A percentile compares a stretch with the other conserved stretches of the same genome.
Evolutionary conservation across 2,888 invertebrate genomes (phyloP).

Genomic region (Eupithecia pulchellata): DNA sequence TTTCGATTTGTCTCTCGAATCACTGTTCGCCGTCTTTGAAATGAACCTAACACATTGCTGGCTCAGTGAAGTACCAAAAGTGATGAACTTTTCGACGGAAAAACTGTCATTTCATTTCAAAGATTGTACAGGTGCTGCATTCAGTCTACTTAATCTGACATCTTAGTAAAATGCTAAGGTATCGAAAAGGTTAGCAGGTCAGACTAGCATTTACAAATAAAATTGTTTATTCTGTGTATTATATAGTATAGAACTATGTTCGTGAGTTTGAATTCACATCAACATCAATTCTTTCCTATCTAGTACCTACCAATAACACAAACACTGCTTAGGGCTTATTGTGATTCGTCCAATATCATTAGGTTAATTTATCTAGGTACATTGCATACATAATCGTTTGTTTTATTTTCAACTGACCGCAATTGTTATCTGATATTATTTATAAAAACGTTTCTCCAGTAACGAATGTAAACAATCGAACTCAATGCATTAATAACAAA

Average conservation of each 20-base stretch:
- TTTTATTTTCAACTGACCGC: not conserved
- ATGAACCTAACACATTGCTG: not conserved
- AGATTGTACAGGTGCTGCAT: conserved; percentile 32
- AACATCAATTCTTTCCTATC: not conserved
- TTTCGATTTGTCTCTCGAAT: not conserved
- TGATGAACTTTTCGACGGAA: conserved; percentile 19
- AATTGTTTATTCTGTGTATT: too few species aligned
- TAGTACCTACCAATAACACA: too few species aligned
- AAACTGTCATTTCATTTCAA: conserved; percentile 31
- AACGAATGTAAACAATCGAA: conserved; percentile 22
- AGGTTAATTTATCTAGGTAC: too few species aligned
- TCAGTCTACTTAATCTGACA: conserved; percentile 25
- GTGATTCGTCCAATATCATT: too few species aligned
- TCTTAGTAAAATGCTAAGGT: conserved; percentile 34
- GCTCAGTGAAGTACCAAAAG: conserved; percentile 5
- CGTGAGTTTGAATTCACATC: not conserved
- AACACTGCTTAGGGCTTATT: too few species aligned
- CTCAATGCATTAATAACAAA: conserved; percentile 28
- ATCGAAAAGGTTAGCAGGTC: conserved; percentile 32
- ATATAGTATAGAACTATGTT: not conserved
- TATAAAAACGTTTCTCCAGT: conserved; percentile 13
- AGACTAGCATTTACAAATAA: too few species aligned
- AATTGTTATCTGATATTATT: not conserved
- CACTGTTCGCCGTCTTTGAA: not conserved
- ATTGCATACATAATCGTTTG: not conserved